Base-by-base conservation (phyloP, 2,113 vertebrate species). In the Saguinus imperator region DNA sequence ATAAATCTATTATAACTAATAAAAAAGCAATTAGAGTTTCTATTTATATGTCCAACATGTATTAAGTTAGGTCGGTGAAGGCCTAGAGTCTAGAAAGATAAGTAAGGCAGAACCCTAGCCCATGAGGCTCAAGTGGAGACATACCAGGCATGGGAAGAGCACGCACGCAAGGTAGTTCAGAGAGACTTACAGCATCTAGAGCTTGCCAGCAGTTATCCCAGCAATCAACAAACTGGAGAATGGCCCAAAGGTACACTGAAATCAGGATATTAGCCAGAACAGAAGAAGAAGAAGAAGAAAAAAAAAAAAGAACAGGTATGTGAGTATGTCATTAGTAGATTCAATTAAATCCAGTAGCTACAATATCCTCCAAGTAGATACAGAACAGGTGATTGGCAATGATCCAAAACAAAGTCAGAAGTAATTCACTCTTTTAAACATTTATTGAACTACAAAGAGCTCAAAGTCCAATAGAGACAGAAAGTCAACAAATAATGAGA, bases 341-440 rank as follows among this genome's bases (percentile, higher is more conserved):
- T 87, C 58, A 75, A 70, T 55, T 80, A 79, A 81, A 9, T 82
- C 66, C 37, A 89, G 32, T 64, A 86, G 66, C 86, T 23, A 87
- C 8, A 61, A 87, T 43, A 80, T 29, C 14, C 43, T 72, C 57
- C 50, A 81, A 95, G 17, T 25, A 93, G 64, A 77, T 50, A 9
- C 58, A 82, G 21, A 87, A 91, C 68, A 95, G 55, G 32, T 64
- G 11, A 50, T 4, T 23, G 35, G n/a, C 40, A 92, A 95, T n/a
- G 48, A 80, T 81, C 2, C 21, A 45, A 91, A 94, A 72, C 52
- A 27, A 92, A 92, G 76, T 7, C 92, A 94, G 23, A 91, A 95
- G 13, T 61, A 50, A 80, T 50, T 94, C 37, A 73, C 61, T 87
- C 52, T 94, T 92, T 83, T 29, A 73, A 61, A 84, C 35, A 79